Base-by-base conservation (phyloP, 1,140 invertebrate species). In the Cherax quadricarinatus region DNA sequence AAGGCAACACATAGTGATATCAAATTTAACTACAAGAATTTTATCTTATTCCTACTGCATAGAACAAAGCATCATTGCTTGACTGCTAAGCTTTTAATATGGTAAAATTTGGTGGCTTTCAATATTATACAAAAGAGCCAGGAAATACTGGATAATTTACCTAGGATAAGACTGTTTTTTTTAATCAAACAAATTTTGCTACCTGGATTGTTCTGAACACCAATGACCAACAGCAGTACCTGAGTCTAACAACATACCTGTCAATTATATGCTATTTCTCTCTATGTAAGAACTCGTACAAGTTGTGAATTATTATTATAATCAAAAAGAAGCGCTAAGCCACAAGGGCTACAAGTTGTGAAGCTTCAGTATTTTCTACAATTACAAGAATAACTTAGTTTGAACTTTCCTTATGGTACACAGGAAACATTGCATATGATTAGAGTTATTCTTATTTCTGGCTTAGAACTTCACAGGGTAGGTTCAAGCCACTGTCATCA, bases 1-100 rank as follows among this genome's bases (percentile, higher is more conserved):
- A 83, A 83, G 81, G 81, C 81, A 83, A 83, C 81, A 83, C n/a
- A 83, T 53, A 83, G 81, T 83, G 81, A 83, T 83, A 83, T 83
- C 81, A 83, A 83, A 83, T 83, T 83, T 57, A 83, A 83, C 81
- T 83, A 57, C 57, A 60, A 57, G 51, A 30, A 83, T 75, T 75
- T 60, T 18, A 83, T 57, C 81, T 83, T 83, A 83, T 83, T 30
- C 14, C 81, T 83, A 83, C 51, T 83, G 81, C 81, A 83, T 83
- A 83, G 81, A 83, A 83, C 57, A 83, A 83, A 83, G 81, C 57
- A 83, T 83, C 81, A 48, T 83, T 83, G 81, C 51, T 48, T 83
- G 81, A 83, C 51, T 83, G 81, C 81, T 83, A 83, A 24, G 70
- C 70, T 75, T 75, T 75, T 30, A 75, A 75, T 75, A 12, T 75